Conservation (phyloP, 2,888 invertebrate species). For the Phaonia tiefii region DNA sequence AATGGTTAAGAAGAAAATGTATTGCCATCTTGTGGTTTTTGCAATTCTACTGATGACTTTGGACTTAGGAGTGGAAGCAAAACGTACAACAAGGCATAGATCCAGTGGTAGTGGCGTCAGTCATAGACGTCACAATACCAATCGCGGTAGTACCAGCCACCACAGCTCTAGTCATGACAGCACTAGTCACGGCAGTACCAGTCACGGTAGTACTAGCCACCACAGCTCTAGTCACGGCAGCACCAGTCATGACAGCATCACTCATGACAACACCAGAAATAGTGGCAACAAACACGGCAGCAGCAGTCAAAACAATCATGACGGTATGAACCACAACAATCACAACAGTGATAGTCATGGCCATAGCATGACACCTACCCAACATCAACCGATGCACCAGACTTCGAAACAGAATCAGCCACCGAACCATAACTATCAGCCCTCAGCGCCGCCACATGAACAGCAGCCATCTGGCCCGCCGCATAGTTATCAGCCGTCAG, state of each 20-base stretch:
- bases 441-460: background rate
- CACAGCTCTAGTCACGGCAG: background rate
- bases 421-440: background rate
- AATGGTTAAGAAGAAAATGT: too few relatives aligned
- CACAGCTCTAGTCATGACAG: background rate
- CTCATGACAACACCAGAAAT: background rate
- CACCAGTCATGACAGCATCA: background rate
- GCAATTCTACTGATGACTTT: too few relatives aligned
- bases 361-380: background rate
- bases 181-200: background rate
- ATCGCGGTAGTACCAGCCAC: background rate
- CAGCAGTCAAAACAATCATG: background rate
- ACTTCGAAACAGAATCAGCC: background rate
- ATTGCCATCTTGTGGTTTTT: too few relatives aligned
- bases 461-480: background rate
- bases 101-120: background rate
- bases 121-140: background rate
- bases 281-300: background rate
- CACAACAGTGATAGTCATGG: background rate
- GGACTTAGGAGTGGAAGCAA: too few relatives aligned
- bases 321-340: background rate
- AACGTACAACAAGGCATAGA: too few relatives aligned
- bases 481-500: conserved; percentile 3
- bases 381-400: background rate
- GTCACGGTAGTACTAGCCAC: background rate